A percentile compares a stretch with the other conserved stretches of the same genome.
Evolutionary conservation across 1,140 invertebrate species (phyloP).

Genomic region (Bactericera cockerelli): DNA sequence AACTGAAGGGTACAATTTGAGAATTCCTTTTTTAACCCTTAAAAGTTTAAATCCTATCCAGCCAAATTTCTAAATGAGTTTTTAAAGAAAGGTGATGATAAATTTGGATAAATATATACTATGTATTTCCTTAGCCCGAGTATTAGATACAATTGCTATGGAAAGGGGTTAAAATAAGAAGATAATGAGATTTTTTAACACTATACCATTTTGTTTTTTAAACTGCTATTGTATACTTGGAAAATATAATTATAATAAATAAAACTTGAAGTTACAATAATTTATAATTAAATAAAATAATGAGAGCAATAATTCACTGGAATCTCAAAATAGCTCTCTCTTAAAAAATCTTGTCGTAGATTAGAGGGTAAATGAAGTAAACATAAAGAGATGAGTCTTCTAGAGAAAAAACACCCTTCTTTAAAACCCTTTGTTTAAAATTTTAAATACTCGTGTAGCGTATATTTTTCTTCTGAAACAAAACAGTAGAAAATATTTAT

Average conservation of each 20-base stretch:
- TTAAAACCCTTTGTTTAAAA: not conserved
- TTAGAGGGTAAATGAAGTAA: conserved; percentile 6
- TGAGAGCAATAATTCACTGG: conserved; percentile 6
- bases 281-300: conserved; percentile 8
- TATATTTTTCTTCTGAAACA: too few relatives aligned
- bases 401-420: not conserved
- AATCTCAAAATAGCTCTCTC: not conserved
- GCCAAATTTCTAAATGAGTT: too few relatives aligned
- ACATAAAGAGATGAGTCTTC: not conserved
- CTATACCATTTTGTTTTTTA: conserved; percentile 2
- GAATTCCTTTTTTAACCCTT: too few relatives aligned
- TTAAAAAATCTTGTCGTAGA: too few relatives aligned
- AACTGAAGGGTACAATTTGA: too few relatives aligned
- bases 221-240: not conserved
- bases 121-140: too few relatives aligned
- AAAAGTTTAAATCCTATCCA: too few relatives aligned
- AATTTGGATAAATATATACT: too few relatives aligned
- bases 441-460: too few relatives aligned
- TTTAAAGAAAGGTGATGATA: too few relatives aligned
- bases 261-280: conserved; percentile 4
- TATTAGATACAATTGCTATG: too few relatives aligned
- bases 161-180: not conserved
- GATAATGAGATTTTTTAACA: not conserved
- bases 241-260: conserved; percentile 2
- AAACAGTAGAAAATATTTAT: too few relatives aligned